Evolutionary conservation across 2,113 vertebrate species (phyloP).

Genomic region (Hymenochirus boettgeri): DNA sequence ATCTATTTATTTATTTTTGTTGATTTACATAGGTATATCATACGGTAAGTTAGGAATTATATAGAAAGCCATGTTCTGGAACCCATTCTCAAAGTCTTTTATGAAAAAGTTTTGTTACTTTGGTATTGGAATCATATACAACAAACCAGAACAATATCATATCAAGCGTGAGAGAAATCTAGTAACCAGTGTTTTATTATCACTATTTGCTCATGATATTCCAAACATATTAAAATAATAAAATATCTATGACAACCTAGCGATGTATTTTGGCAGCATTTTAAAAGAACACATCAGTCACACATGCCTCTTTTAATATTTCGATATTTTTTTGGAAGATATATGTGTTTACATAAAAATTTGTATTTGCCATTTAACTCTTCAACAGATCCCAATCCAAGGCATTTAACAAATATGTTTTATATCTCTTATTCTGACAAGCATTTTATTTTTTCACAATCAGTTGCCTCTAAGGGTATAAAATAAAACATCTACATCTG

Average conservation of each 20-base stretch:
- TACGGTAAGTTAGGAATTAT: no score
- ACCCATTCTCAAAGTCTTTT: no score
- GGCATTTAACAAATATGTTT: constrained; percentile 40
- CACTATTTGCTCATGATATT: constrained; percentile 47
- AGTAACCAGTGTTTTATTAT: constrained; percentile 20
- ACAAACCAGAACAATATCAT: no score
- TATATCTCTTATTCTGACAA: constrained; percentile 40
- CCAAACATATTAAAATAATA: constrained; percentile 42
- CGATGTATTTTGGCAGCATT: constrained; percentile 47
- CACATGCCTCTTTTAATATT: constrained; percentile 45
- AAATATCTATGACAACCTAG: constrained; percentile 56
- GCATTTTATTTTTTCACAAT: constrained; percentile 23
- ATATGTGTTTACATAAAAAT: constrained; percentile 49
- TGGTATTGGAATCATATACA: no score
- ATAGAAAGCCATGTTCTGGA: no score
- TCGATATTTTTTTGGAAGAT: constrained; percentile 48
- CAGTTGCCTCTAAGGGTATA: constrained; percentile 40
- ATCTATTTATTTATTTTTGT: no score
- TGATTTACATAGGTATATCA: no score
- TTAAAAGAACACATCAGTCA: constrained; percentile 58
- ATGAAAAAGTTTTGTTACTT: no score
- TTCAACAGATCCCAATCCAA: constrained; percentile 44
- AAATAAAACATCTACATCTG: constrained; percentile 50
- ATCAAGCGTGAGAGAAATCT: no score
- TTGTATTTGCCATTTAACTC: constrained; percentile 41